Evolutionary conservation across 2,113 vertebrate genomes (phyloP).

Genomic region (Cephalopholis sonnerati): DNA sequence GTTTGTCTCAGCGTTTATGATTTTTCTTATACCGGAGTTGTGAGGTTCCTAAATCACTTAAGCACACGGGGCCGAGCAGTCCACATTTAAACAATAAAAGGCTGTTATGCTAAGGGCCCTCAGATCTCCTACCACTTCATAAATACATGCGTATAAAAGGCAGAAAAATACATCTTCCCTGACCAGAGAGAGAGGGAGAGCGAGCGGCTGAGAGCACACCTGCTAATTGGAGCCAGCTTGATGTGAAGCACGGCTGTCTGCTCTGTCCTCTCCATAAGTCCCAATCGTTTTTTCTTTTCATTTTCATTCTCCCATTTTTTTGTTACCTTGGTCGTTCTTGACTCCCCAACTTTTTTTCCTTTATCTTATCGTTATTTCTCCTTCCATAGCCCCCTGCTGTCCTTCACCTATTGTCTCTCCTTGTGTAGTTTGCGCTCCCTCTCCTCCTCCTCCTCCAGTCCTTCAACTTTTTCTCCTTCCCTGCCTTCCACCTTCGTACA

Average conservation of each 20-base stretch:
- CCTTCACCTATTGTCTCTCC: conserved; percentile 43
- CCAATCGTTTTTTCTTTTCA: conserved; percentile 25
- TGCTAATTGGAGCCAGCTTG: conserved; percentile 99
- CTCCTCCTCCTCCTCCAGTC: conserved; percentile 11
- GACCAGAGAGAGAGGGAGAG: conserved; percentile 67
- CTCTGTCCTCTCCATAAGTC: conserved; percentile 83
- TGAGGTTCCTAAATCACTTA: conserved; percentile 98
- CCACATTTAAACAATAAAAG: conserved; percentile 99
- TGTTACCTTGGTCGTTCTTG: conserved; percentile 32
- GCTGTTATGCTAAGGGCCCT: conserved; percentile 95
- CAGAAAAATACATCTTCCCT: conserved; percentile 79
- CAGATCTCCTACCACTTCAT: conserved; percentile 99
- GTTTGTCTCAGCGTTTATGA: conserved; percentile 98
- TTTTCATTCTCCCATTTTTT: conserved; percentile 74
- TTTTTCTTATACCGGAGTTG: conserved; percentile 92
- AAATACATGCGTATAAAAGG: conserved; percentile 97
- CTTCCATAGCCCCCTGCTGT: conserved; percentile 11
- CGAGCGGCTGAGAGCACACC: conserved; percentile 92
- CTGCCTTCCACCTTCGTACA: conserved; percentile 74
- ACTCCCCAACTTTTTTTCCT: conserved; percentile 24
- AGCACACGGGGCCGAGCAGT: conserved; percentile 92
- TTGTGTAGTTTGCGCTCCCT: not conserved
- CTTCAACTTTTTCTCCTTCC: conserved; percentile 67
- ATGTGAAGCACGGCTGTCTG: conserved; percentile 92
- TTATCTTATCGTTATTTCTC: conserved; percentile 5